Conservation (phyloP, 2,113 vertebrate species). For the Aleadryas rufinucha region DNA sequence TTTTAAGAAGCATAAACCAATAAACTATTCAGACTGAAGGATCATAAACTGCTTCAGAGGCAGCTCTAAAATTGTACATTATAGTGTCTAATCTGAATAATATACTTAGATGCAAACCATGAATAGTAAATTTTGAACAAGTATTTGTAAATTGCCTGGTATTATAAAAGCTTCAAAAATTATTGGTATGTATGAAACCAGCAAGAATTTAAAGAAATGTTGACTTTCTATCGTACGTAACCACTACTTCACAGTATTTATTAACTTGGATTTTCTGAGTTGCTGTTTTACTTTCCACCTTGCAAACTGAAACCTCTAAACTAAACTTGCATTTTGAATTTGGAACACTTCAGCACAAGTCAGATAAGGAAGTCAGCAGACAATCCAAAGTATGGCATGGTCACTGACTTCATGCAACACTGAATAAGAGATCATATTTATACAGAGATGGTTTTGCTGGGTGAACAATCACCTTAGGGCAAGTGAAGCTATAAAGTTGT, state of each 20-base stretch:
- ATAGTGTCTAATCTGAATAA: neutral
- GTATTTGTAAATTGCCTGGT: neutral
- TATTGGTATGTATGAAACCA: neutral
- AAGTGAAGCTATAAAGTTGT: neutral
- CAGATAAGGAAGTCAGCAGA: neutral
- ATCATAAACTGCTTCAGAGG: neutral
- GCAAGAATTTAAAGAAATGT: neutral
- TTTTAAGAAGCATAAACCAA: neutral
- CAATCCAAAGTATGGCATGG: neutral
- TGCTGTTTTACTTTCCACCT: neutral
- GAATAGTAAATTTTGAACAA: neutral
- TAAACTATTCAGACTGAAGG: neutral
- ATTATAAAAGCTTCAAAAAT: neutral
- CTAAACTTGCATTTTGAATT: neutral
- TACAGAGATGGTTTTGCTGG: neutral
- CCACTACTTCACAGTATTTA: neutral
- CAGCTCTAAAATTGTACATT: neutral
- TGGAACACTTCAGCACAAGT: neutral
- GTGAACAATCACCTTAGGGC: neutral
- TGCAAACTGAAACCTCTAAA: neutral
- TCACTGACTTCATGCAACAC: neutral
- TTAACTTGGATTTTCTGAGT: neutral
- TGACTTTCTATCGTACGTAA: neutral
- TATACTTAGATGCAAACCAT: neutral
- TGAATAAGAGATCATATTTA: neutral